Evolutionary conservation across 2,113 vertebrate genomes (phyloP).

Genomic region (Pluvialis apricaria): DNA sequence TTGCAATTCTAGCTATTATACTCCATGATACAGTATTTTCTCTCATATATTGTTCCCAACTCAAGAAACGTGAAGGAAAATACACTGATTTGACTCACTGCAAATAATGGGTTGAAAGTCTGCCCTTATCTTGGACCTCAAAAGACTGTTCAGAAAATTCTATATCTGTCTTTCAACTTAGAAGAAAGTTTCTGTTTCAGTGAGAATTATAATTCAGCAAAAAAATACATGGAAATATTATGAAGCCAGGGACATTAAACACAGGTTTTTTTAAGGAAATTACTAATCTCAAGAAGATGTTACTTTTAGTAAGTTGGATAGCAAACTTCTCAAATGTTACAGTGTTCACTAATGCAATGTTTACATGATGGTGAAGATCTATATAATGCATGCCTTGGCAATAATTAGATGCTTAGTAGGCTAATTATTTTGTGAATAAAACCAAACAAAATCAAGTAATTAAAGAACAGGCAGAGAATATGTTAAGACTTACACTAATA

Average conservation of each 20-base stretch:
- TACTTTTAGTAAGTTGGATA: neutral
- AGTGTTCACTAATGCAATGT: neutral
- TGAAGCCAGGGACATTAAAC: neutral
- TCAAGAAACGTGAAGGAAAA: neutral
- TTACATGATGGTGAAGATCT: neutral
- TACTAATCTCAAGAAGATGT: neutral
- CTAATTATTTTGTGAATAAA: conserved; percentile 61
- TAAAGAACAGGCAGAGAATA: neutral
- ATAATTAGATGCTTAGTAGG: conserved; percentile 22
- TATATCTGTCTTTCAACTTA: neutral
- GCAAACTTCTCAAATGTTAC: neutral
- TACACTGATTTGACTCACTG: neutral
- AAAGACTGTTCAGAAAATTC: neutral
- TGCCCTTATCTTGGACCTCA: neutral
- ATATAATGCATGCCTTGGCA: neutral
- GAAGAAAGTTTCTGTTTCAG: neutral
- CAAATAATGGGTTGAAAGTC: neutral
- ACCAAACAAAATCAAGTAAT: conserved; percentile 55
- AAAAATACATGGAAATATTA: neutral
- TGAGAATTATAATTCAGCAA: neutral
- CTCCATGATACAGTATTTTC: neutral
- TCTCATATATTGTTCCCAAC: neutral
- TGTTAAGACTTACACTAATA: neutral
- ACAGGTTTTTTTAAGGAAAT: neutral
- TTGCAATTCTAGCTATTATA: neutral